Base-by-base conservation (phyloP, 2,113 vertebrate genomes). In the Neofelis nebulosa region DNA sequence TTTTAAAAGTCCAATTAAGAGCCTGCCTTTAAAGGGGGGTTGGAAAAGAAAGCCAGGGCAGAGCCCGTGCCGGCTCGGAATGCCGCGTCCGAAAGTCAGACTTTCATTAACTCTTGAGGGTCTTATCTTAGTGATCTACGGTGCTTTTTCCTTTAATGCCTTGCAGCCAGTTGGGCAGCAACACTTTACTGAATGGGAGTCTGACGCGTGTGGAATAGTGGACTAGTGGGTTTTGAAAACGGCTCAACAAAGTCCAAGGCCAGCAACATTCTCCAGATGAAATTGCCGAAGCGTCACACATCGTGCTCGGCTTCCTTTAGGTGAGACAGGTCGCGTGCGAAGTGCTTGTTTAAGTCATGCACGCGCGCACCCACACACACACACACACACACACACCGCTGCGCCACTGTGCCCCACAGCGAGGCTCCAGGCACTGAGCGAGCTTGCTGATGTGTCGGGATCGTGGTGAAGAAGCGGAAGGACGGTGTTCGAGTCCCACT, bases 1-100 rank as follows among this genome's bases (percentile, higher is more conserved):
- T 55, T 95, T 98, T 98, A 87, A 19, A 97, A 91, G 76, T 95
- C 65, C 85, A 74, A 55, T 97, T 97, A 96, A 97, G 33, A 74
- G 52, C 91, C 87, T 95, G 90, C 83, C 97, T 91, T 63, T 66
- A 66, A 0, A 11, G 96, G 31, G 2, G 16, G 1, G 27, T n/a
- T 86, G 38, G 76, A 91, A 87, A 15, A 79, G 55, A 63, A 63
- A 25, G 15, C n/a, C 5, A 65, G 12, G 50, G 74, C 84, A 8
- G 18, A 12, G n/a, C 50, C 89, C 25, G 50, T 38, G 85, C 82
- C 55, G 87, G 90, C 63, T 61, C 11, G 1, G 38, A 4, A n/a
- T 1, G 48, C 82, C 36, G 83, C 1, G 45, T 52, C 94, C 1
- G 19, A 12, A 66, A 89, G 45, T 65, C 19, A 18, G 86, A n/a